Base-by-base conservation (phyloP, 1,140 invertebrate species). In the Idris sp. region DNA sequence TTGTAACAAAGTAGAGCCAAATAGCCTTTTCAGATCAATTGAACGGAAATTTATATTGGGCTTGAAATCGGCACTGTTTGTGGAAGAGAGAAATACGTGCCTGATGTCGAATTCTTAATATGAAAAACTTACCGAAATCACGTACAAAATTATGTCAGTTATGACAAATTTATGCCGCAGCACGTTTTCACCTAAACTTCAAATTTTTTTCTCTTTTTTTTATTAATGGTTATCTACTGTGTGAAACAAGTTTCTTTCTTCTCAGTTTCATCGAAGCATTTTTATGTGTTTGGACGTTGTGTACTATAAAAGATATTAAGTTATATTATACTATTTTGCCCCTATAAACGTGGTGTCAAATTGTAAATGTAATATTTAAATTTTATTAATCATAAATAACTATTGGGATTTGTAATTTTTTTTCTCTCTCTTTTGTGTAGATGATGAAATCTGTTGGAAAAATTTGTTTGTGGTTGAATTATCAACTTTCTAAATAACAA, bases 21-120 rank as follows among this genome's bases (percentile, higher is more conserved):
- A 74, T 73, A 64, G 58, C 58, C n/a, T 64, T 64, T 62, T 72
- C 68, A 58, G 43, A n/a, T 43, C 68, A 64, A 72, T 72, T 72
- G 58, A 64, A 62, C 58, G 43, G 51, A 64, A 62, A 56, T 49
- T 58, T 53, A 43, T 64, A 72, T 72, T 64, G 59, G 59, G 58
- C 68, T 48, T 58, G 58, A 72, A 72, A 72, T 72, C 49, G 59
- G 51, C 59, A 36, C 59, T 58, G 58, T 72, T 58, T 72, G 58
- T n/a, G n/a, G n/a, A 40, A 43, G 56, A 53, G 26, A 69, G 46
- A 53, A 69, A 69, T 69, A 69, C 65, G 65, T 69, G 65, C 59
- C 46, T 53, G 30, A 68, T 28, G 64, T 44, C 51, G 15, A 13
- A 35, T 68, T 68, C 51, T 46, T 51, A 44, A 68, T 44, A 53